Base-by-base conservation (phyloP, 2,113 vertebrate species). In the Corythornis cristatus region DNA sequence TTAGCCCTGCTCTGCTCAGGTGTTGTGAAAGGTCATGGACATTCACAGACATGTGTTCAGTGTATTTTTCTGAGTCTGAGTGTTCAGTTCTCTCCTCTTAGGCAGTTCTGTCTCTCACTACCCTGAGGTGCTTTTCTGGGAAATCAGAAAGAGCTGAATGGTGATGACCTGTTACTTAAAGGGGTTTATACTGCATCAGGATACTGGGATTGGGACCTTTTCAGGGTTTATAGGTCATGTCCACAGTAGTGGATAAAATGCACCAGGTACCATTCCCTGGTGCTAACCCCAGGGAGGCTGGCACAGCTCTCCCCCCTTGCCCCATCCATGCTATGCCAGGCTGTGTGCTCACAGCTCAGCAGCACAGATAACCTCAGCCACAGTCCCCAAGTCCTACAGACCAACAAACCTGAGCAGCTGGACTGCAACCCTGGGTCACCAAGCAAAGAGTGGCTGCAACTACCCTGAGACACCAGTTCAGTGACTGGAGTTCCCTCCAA, bases 401-500 rank as follows among this genome's bases (percentile, higher is more conserved):
- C 5, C 46, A 80, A n/a, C 20, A 22, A 64, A 74, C 9, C 4
- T 60, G 40, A 64, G 3, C 35, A 21, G 48, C 5, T 68, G 43
- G 7, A 54, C 28, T 57, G 50, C 21, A 76, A 7, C 19, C 37
- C 68, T 50, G 64, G 73, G 46, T 14, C 40, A 42, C 17, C 26
- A 64, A 9, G 23, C 0, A 37, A 80, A 78, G 33, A 72, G 35
- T 0, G 0, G 4, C 29, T 64, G 48, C 51, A 80, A 2, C 20
- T 53, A 11, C n/a, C 37, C 19, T 26, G 71, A 57, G 46, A 46
- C 19, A 93, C 33, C 29, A 82, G 5, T 87, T 82, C 43, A 42
- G 9, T 31, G 67, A 51, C 15, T 42, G 21, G 51, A 40, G 18
- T 82, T 40, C 65, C 64, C 45, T 67, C n/a, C 72, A 67, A 86